These are phyloP conservation scores for Aptenodytes patagonicus DNA, from an alignment of 2,113 vertebrate species.

Conservation along the genomic window DNA sequence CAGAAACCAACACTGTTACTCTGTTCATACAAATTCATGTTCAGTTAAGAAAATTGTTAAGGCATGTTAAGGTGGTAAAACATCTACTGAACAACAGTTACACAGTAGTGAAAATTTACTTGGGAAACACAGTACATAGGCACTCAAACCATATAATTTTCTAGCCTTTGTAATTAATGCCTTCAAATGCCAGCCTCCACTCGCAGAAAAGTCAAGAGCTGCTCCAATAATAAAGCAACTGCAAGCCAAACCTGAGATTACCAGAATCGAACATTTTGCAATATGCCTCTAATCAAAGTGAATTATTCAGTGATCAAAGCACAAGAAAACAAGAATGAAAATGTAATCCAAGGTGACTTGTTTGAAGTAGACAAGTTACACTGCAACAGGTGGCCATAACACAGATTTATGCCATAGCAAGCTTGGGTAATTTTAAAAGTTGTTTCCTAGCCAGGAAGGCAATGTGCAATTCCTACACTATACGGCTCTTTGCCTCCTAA, in stretches of 20 bases:
- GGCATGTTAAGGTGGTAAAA: neutral
- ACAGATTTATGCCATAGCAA: neutral
- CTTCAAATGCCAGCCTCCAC: neutral
- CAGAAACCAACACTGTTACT: neutral
- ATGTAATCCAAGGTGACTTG: neutral
- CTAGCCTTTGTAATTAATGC: neutral
- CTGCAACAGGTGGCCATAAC: conserved; percentile 7
- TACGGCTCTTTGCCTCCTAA: fast-evolving
- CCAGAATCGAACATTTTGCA: neutral
- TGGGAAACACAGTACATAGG: neutral
- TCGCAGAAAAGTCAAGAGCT: neutral
- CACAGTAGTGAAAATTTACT: neutral
- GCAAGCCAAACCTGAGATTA: neutral
- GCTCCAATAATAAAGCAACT: neutral
- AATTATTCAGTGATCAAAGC: neutral
- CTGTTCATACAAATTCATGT: neutral
- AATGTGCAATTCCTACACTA: neutral
- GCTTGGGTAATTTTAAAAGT: neutral
- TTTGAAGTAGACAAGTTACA: neutral
- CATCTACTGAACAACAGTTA: neutral
- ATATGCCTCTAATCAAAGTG: neutral
- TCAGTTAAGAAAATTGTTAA: neutral
- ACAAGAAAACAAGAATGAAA: neutral
- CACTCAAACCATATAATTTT: neutral
- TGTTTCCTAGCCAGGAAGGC: neutral